phyloP scores from a whole-genome alignment of 1,140 invertebrate genomes.

The Drosophila neocordata region DNA sequence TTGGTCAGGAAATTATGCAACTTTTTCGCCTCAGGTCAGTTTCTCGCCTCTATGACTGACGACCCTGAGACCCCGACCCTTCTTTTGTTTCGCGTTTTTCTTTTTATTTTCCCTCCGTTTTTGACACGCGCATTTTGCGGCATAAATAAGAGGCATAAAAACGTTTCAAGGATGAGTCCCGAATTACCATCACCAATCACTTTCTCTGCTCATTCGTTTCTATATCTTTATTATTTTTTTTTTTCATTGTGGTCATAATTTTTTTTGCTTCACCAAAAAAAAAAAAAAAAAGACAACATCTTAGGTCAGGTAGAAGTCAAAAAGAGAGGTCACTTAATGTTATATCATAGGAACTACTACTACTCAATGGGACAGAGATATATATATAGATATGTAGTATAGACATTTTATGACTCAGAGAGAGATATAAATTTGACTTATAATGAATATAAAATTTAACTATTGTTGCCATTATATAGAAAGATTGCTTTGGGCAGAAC shows the following conservation, averaged over 20 bases:
- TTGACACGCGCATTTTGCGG: constrained; percentile 67
- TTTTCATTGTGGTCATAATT: constrained; percentile 3
- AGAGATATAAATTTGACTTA: too few relatives aligned
- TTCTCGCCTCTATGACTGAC: constrained; percentile 12
- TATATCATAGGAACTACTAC: neutral
- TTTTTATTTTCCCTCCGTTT: constrained; percentile 14
- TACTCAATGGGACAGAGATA: neutral
- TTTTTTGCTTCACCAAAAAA: constrained; percentile 34
- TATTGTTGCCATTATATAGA: too few relatives aligned
- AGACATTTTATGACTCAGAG: too few relatives aligned
- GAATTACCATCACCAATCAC: constrained; percentile 42
- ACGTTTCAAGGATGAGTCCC: constrained; percentile 65
- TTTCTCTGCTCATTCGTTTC: constrained; percentile 49
- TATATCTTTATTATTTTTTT: neutral
- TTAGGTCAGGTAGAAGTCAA: neutral
- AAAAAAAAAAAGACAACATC: neutral
- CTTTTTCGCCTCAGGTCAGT: constrained; percentile 18
- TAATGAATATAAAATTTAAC: too few relatives aligned
- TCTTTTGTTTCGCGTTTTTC: neutral
- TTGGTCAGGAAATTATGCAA: constrained; percentile 9
- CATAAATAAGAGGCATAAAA: constrained; percentile 59
- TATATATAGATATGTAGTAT: neutral
- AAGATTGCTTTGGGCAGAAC: too few relatives aligned
- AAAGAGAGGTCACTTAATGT: neutral
- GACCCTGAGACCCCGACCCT: constrained; percentile 48